Evolutionary conservation across 2,113 vertebrate species (phyloP).

Genomic region (Fulica atra): DNA sequence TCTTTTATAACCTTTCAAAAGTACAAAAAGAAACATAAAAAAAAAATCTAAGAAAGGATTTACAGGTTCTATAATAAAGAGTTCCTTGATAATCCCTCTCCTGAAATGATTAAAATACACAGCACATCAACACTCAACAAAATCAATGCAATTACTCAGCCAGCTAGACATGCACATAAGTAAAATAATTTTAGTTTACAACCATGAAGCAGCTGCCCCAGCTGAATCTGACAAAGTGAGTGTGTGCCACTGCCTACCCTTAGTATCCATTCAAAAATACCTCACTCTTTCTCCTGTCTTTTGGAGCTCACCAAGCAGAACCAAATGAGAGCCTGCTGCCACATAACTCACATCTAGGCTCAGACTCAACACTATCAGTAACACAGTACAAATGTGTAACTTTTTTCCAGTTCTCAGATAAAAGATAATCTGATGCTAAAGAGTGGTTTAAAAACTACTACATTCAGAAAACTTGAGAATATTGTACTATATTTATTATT

Average conservation of each 20-base stretch:
- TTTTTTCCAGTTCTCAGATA: neutral
- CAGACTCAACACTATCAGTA: neutral
- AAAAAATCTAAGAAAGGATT: neutral
- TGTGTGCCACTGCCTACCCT: neutral
- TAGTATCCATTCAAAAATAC: neutral
- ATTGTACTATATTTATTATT: neutral
- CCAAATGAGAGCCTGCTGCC: neutral
- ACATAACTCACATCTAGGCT: neutral
- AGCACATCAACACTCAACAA: neutral
- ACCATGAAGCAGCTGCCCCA: neutral
- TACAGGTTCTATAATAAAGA: neutral
- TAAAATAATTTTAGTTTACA: neutral
- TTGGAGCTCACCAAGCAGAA: rapidly evolving
- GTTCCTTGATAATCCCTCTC: neutral
- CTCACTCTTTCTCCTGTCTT: neutral
- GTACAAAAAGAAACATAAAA: neutral
- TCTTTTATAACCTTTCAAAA: neutral
- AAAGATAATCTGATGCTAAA: neutral
- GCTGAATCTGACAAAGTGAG: neutral
- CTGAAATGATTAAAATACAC: neutral
- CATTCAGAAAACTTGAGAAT: neutral
- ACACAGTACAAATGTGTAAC: neutral
- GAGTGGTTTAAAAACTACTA: neutral
- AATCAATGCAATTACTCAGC: neutral
- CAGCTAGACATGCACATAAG: neutral